Evolutionary conservation across 2,797 vertebrate species (phyloP), one percentile per base, ranked within the genome.

Genomic region (Borostomias antarcticus): DNA sequence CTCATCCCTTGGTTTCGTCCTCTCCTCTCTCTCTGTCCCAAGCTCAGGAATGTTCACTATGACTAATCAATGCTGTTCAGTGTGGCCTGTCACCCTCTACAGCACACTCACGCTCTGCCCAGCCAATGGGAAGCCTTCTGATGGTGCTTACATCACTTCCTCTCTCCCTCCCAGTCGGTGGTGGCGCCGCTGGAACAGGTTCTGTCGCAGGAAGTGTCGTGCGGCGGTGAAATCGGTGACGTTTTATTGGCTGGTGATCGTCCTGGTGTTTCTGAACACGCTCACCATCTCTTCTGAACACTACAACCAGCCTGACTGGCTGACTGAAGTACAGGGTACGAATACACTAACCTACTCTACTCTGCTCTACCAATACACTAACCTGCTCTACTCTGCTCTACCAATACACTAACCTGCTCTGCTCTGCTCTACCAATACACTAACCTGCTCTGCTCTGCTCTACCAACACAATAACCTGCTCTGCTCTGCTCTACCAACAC

Each of bases 261-360:
- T 99, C 83, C 88, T 99, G 89, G 97, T 99, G 83, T 99, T 99
- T 89, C 95, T 99, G 82, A 99, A 99, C 88, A 98, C 97, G 0
- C 92, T 99, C 78, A 99, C 97, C 80, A 99, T 99, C 73, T 96
- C 96, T 68, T 98, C 97, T 0, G 97, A 99, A 82, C 97, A 99
- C 84, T 98, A 99, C 89, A 91, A 98, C 79, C 97, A 99, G 79
- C 94, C 96, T 0, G 85, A 93, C 60, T 99, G 97, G 97, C 86
- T 98, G 75, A 98, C 97, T 0, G 89, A 95, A 87, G 94, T 97
- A 62, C 97, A 98, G 91, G 96, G 97, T 98, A 93, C 64, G 62
- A 62, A 45, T 8, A 1, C 23, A n/a, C 10, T 25, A 19, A 11
- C n/a, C 6, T 15, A 4, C 26, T 58, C 25, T 7, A 1, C 23